Evolutionary conservation across 2,797 vertebrate species (phyloP), one percentile per base, ranked within the genome.

Genomic region (Philypnodon macrostomus): DNA sequence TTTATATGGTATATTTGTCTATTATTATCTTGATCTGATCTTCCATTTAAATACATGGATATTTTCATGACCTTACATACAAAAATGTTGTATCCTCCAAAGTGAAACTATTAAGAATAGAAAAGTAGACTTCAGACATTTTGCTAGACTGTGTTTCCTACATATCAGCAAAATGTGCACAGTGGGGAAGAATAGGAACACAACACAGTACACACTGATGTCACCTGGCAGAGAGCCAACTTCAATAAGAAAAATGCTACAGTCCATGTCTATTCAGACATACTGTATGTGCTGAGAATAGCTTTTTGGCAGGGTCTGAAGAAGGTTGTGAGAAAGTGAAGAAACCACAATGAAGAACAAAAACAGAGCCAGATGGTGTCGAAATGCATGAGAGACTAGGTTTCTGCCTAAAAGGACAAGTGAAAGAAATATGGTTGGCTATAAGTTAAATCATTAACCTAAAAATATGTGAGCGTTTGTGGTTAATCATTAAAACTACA

Each of bases 241-340:
- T 47, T 70, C 63, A 83, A 81, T 83, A 83, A 73, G 82, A 35
- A 75, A 66, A 80, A 73, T 68, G 53, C 72, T 67, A 67, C 47
- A 73, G 67, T 67, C 65, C 40, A 67, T 74, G 78, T 80, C 78
- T 77, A 75, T 84, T 82, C 79, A 81, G 77, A 85, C 79, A 80
- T 85, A n/a, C n/a, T n/a, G n/a, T n/a, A 61, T 64, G 66, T 74
- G 70, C 77, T 81, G 80, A 85, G 79, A 89, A 84, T 77, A 80
- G 64, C 45, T 74, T 75, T 77, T 70, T 80, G 79, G 81, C 83
- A 81, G 62, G 58, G 75, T 82, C 83, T 69, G 67, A 77, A 79
- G 81, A 84, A 83, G 80, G 75, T 84, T 87, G 79, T 87, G 81
- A 88, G 84, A 89, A 89, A 82, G 73, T 82, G 73, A 79, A 81